A percentile compares a stretch with the other conserved stretches of the same genome.
Evolutionary conservation across 2,113 vertebrate genomes (phyloP).

Genomic region (Dendropsophus ebraccatus): DNA sequence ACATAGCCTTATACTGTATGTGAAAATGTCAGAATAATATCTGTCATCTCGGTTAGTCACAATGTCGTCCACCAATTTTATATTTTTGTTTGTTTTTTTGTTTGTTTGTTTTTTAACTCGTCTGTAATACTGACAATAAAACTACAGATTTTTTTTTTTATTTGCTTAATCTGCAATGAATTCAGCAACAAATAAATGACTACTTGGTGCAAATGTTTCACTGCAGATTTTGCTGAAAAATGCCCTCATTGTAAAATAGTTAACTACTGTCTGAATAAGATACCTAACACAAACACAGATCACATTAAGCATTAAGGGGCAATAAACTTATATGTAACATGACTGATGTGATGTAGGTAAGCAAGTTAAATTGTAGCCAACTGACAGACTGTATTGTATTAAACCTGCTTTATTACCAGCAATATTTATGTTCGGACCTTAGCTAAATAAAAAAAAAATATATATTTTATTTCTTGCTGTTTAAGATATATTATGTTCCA

Average conservation of each 20-base stretch:
- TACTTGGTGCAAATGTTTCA: no score
- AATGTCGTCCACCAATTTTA: no score
- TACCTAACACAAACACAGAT: background rate
- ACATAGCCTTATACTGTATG: no score
- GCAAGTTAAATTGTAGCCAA: background rate
- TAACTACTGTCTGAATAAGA: background rate
- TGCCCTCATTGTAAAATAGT: background rate
- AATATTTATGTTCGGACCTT: background rate
- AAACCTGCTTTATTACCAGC: background rate
- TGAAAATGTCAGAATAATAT: no score
- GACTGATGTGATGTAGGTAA: background rate
- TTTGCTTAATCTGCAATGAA: no score
- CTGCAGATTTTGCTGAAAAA: no score
- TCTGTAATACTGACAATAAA: no score
- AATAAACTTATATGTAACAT: background rate
- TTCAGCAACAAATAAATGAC: no score
- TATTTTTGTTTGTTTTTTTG: no score
- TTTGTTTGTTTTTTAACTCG: no score
- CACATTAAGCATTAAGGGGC: background rate
- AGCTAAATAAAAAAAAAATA: constrained; percentile 27
- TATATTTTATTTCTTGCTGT: constrained; percentile 11
- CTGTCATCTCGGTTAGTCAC: no score
- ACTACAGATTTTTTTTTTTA: no score
- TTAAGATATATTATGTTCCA: constrained; percentile 24
- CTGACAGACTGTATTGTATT: background rate